These are phyloP conservation scores for Tetranychus truncatus DNA, from an alignment of 2,888 invertebrate species.

Conservation along the genomic window DNA sequence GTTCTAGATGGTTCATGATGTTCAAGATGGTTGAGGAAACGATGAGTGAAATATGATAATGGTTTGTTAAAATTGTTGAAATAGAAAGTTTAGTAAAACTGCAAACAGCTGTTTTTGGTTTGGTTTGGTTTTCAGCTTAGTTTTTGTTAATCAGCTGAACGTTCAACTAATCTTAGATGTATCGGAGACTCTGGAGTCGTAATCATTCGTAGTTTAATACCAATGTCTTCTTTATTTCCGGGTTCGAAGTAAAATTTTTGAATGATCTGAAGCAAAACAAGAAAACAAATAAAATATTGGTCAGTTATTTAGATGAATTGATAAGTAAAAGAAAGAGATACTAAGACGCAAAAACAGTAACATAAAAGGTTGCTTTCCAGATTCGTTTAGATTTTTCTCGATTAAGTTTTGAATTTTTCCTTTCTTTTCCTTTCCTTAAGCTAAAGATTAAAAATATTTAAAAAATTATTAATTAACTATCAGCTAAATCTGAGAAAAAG, in stretches of 20 bases:
- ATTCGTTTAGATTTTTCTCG: too few relatives aligned
- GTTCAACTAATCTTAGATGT: slow-evolving; percentile 17
- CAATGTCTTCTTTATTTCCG: slow-evolving; percentile 26
- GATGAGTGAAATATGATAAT: too few relatives aligned
- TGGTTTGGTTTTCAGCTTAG: too few relatives aligned
- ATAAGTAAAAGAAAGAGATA: slow-evolving; percentile 10
- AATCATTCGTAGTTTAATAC: slow-evolving; percentile 28
- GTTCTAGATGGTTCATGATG: not conserved
- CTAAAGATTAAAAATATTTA: too few relatives aligned
- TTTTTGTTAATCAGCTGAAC: slow-evolving; percentile 16
- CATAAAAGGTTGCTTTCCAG: too few relatives aligned
- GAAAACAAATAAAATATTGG: not conserved
- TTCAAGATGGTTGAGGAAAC: not conserved
- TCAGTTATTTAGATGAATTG: slow-evolving; percentile 2
- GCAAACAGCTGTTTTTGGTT: too few relatives aligned
- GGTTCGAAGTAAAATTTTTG: slow-evolving; percentile 29
- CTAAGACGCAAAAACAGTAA: not conserved
- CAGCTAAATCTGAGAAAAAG: too few relatives aligned
- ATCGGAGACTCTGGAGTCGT: slow-evolving; percentile 28
- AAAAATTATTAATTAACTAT: too few relatives aligned
- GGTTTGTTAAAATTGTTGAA: not conserved
- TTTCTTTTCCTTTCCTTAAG: too few relatives aligned
- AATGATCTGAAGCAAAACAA: slow-evolving; percentile 29
- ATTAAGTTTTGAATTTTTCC: too few relatives aligned
- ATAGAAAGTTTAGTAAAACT: not conserved